Evolutionary conservation across 2,888 invertebrate species (phyloP).

Genomic region (Caenorhabditis doughertyi): DNA sequence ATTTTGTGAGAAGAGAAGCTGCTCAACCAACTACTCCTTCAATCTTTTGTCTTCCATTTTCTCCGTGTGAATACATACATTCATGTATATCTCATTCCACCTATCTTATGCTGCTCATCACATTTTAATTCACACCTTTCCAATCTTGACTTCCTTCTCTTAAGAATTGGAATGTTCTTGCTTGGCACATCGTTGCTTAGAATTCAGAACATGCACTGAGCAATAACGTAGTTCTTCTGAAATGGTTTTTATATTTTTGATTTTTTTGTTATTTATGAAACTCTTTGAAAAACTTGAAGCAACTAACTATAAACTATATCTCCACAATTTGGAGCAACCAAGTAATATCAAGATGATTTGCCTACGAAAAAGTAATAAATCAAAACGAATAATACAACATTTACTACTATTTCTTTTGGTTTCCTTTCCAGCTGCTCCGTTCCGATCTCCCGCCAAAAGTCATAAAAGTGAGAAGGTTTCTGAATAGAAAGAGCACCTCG

Average conservation of each 20-base stretch:
- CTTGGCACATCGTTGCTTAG: too few relatives aligned
- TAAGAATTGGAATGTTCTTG: neutral
- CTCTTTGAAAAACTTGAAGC: too few relatives aligned
- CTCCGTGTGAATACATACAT: neutral
- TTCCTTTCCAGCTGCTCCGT: constrained; percentile 45
- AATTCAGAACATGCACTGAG: too few relatives aligned
- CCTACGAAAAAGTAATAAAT: constrained; percentile 16
- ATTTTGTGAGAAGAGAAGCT: constrained; percentile 31
- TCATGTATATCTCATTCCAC: neutral
- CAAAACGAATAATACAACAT: constrained; percentile 26
- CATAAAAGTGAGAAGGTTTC: constrained; percentile 42
- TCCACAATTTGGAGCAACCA: too few relatives aligned
- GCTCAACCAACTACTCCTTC: too few relatives aligned
- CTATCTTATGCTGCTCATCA: constrained; percentile 21
- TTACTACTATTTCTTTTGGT: constrained; percentile 16
- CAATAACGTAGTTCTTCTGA: too few relatives aligned
- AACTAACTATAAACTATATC: too few relatives aligned
- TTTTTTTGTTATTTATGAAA: too few relatives aligned
- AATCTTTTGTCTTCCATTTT: constrained; percentile 36
- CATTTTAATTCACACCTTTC: constrained; percentile 56
- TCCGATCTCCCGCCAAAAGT: constrained; percentile 48
- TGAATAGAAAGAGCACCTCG: constrained; percentile 38
- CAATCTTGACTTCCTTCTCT: neutral
- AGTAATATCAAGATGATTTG: neutral
- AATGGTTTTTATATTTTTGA: too few relatives aligned